These are phyloP conservation scores for Eretmochelys imbricata DNA, from an alignment of 2,113 vertebrate species.

Conservation along the genomic window DNA sequence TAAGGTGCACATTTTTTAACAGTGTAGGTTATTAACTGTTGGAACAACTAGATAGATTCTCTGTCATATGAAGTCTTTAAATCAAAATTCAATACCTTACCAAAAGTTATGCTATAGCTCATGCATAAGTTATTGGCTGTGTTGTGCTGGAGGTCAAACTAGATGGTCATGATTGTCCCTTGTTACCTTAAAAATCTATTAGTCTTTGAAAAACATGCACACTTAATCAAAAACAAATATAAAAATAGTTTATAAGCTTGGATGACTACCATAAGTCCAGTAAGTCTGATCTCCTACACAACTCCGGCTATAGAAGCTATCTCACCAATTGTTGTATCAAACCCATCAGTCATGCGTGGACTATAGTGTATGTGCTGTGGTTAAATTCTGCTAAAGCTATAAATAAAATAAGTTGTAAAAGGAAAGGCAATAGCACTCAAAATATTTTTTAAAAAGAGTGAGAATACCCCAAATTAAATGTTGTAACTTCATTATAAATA, in stretches of 20 bases:
- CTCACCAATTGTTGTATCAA: accelerated
- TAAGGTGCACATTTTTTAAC: not conserved
- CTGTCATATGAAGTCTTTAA: not conserved
- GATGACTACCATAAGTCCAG: not conserved
- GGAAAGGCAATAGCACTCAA: not conserved
- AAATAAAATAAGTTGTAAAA: not conserved
- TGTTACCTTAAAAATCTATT: not conserved
- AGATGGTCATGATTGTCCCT: not conserved
- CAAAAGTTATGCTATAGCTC: not conserved
- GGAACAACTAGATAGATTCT: not conserved
- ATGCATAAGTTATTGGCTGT: not conserved
- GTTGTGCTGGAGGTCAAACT: not conserved
- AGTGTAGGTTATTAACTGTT: not conserved
- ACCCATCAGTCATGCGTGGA: accelerated
- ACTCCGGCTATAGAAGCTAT: not conserved
- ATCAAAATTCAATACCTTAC: not conserved
- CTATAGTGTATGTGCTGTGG: accelerated
- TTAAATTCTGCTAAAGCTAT: not conserved
- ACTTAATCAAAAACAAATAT: not conserved
- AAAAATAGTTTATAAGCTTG: not conserved
- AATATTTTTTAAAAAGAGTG: not conserved
- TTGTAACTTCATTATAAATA: not conserved
- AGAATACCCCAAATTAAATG: not conserved
- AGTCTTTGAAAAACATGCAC: not conserved
- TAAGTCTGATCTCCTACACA: not conserved